A percentile compares a stretch with the other conserved stretches of the same genome.
Conservation (phyloP, 2,113 vertebrate genomes). For the Siniperca chuatsi region DNA sequence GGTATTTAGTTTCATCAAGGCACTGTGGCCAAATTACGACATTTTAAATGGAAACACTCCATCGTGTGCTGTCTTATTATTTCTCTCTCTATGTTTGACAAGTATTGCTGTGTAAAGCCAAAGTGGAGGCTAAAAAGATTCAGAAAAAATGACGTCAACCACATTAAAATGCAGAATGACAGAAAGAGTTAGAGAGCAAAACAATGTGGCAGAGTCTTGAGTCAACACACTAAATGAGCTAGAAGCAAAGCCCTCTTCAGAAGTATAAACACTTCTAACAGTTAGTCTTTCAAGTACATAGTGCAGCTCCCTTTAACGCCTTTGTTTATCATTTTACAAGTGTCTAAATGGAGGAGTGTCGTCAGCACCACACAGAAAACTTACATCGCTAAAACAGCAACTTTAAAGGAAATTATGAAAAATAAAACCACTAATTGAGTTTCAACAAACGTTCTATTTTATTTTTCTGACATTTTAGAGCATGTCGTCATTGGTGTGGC, state of each 20-base stretch:
- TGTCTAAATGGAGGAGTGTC: constrained; percentile 1
- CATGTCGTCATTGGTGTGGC: neutral
- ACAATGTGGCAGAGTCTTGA: neutral
- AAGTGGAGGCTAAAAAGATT: neutral
- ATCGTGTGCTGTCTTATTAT: neutral
- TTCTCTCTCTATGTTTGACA: neutral
- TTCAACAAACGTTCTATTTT: neutral
- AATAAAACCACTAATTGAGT: neutral
- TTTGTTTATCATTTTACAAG: constrained; percentile 35
- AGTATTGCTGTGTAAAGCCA: neutral
- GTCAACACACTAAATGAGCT: constrained; percentile 29
- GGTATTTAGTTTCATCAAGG: neutral
- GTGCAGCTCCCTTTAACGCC: neutral
- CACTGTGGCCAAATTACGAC: neutral
- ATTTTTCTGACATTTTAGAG: neutral
- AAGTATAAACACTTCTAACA: constrained; percentile 43
- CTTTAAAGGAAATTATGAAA: neutral
- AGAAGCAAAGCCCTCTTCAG: constrained; percentile 12
- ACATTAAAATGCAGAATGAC: neutral
- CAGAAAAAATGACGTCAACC: neutral
- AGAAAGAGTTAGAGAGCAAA: neutral
- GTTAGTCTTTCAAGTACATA: constrained; percentile 11
- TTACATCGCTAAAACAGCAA: neutral
- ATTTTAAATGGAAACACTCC: neutral
- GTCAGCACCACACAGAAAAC: neutral